A percentile compares a stretch with the other conserved stretches of the same genome.
Conservation (phyloP, 2,113 vertebrate genomes). For the Neomonachus schauinslandi region DNA sequence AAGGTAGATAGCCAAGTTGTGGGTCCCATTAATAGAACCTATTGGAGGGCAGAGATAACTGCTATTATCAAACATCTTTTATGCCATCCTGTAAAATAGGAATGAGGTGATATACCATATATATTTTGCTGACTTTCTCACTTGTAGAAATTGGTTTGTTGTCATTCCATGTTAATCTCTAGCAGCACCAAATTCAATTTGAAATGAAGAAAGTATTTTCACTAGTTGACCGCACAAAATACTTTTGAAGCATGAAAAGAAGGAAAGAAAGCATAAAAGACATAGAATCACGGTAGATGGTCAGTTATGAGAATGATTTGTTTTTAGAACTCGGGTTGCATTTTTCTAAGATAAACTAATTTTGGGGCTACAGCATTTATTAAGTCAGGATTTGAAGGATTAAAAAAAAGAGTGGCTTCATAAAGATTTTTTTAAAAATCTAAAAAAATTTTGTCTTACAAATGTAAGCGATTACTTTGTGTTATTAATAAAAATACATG, state of each 20-base stretch:
- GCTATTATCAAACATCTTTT: slow-evolving; percentile 62
- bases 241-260: slow-evolving; percentile 43
- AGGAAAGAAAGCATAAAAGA: background rate
- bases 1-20: slow-evolving; percentile 67
- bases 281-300: background rate
- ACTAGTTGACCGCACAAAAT: slow-evolving; percentile 64
- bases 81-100: slow-evolving; percentile 65
- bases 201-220: slow-evolving; percentile 71
- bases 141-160: slow-evolving; percentile 79
- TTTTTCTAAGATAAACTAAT: slow-evolving; percentile 46
- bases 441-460: slow-evolving; percentile 66
- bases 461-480: slow-evolving; percentile 70
- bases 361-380: slow-evolving; percentile 15
- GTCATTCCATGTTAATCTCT: slow-evolving; percentile 77
- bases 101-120: slow-evolving; percentile 12
- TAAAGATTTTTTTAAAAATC: background rate
- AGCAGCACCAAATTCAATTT: slow-evolving; percentile 77
- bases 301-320: background rate
- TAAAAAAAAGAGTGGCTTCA: background rate
- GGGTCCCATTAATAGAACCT: slow-evolving; percentile 64
- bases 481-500: slow-evolving; percentile 70
- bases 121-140: slow-evolving; percentile 69
- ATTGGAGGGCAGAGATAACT: slow-evolving; percentile 60
- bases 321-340: background rate
- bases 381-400: slow-evolving; percentile 29